These are phyloP conservation scores for Petromus typicus DNA, from an alignment of 2,113 vertebrate species.

Conservation along the genomic window DNA sequence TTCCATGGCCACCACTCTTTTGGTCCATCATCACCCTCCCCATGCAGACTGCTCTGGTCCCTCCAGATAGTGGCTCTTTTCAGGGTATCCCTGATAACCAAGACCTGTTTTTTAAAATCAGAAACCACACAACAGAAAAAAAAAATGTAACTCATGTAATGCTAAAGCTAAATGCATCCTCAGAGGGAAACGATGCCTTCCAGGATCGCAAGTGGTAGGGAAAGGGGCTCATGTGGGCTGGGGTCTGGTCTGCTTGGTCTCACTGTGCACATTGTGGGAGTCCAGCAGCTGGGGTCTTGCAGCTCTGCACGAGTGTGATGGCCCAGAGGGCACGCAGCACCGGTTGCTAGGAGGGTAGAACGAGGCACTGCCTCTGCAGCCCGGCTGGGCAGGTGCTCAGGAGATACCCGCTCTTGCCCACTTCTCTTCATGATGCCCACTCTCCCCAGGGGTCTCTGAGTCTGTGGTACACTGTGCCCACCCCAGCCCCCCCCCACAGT, in stretches of 20 bases:
- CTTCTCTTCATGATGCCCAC: neutral
- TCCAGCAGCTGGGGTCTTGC: neutral
- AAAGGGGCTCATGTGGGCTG: neutral
- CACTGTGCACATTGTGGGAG: neutral
- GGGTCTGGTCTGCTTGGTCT: neutral
- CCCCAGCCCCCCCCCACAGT: neutral
- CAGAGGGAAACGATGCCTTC: neutral
- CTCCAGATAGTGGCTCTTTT: neutral
- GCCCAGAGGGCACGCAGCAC: neutral
- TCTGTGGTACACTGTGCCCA: rapidly evolving
- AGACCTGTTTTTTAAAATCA: neutral
- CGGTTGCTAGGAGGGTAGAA: neutral
- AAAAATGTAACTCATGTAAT: neutral
- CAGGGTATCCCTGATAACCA: neutral
- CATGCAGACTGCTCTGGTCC: neutral
- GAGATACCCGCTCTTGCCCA: neutral
- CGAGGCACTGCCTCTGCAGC: neutral
- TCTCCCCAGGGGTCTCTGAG: neutral
- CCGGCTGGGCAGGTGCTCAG: neutral
- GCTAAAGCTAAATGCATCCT: neutral
- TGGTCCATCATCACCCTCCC: neutral
- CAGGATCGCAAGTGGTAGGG: neutral
- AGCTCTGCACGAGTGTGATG: neutral
- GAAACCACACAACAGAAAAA: neutral
- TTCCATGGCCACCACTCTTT: neutral